A percentile compares a stretch with the other conserved stretches of the same genome.
Evolutionary conservation across 2,888 invertebrate species (phyloP).

Genomic region (Drosophila anomalipes): DNA sequence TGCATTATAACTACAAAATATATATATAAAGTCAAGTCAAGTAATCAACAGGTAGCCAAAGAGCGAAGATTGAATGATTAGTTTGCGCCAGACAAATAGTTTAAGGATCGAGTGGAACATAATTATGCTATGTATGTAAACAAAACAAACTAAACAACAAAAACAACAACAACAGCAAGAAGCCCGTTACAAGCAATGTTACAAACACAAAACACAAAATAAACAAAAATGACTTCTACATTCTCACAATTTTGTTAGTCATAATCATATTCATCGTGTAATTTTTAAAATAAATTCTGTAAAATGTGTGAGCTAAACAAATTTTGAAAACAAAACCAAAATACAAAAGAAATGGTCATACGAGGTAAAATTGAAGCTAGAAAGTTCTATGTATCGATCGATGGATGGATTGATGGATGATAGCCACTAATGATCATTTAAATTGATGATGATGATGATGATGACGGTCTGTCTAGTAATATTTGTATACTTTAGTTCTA

Average conservation of each 20-base stretch:
- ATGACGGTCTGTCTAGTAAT: conserved; percentile 76
- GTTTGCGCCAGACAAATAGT: conserved; percentile 58
- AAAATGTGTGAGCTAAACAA: conserved; percentile 61
- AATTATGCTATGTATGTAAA: conserved; percentile 38
- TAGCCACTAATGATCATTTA: conserved; percentile 39
- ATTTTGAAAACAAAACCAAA: conserved; percentile 29
- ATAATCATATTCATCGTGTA: conserved; percentile 77
- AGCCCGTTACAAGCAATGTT: conserved; percentile 24
- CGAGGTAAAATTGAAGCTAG: conserved; percentile 37
- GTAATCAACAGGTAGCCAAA: conserved; percentile 66
- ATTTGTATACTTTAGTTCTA: conserved; percentile 83
- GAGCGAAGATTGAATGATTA: conserved; percentile 39
- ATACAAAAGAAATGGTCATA: conserved; percentile 11
- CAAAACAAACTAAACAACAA: conserved; percentile 23
- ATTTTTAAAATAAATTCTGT: conserved; percentile 68
- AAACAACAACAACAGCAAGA: conserved; percentile 18
- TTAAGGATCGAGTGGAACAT: conserved; percentile 53
- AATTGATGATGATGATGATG: conserved; percentile 27
- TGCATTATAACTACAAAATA: conserved; percentile 65
- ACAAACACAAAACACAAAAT: conserved; percentile 40
- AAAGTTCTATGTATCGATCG: conserved; percentile 26
- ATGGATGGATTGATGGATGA: conserved; percentile 15
- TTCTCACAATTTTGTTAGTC: conserved; percentile 82
- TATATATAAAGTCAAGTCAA: conserved; percentile 25
- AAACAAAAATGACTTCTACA: conserved; percentile 74